phyloP scores from a whole-genome alignment of 2,797 vertebrate species.

The Borostomias antarcticus region DNA sequence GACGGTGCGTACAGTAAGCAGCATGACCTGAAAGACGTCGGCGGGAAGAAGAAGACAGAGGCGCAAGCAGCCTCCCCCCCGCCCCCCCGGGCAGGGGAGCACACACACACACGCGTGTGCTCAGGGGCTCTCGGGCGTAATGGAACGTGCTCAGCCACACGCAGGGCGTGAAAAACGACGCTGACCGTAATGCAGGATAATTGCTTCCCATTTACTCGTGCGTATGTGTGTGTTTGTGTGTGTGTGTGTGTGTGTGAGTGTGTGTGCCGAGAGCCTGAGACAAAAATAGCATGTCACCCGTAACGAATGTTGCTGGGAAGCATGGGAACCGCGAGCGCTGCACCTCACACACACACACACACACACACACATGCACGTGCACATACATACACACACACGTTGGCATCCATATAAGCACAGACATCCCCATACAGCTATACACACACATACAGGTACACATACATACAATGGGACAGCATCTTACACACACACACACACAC shows the following conservation, averaged over 20 bases:
- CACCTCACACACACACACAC: constrained; percentile 36
- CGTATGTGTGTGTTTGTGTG: too few relatives aligned
- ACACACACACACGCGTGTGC: constrained; percentile 14
- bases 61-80: constrained; percentile 55
- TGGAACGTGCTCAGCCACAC: constrained; percentile 72
- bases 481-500: neutral
- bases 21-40: constrained; percentile 64
- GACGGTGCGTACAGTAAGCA: constrained; percentile 59
- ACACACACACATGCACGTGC: constrained; percentile 9
- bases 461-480: constrained; percentile 12
- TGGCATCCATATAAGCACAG: neutral
- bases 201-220: constrained; percentile 82
- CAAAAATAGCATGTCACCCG: constrained; percentile 80
- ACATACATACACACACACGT: constrained; percentile 33
- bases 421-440: neutral
- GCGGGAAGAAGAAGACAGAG: constrained; percentile 53
- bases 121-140: constrained; percentile 64
- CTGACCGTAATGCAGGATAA: constrained; percentile 80
- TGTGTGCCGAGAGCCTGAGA: constrained; percentile 66
- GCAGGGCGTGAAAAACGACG: constrained; percentile 77
- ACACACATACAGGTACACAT: neutral
- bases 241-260: too few relatives aligned
- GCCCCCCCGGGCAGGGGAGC: constrained; percentile 50
- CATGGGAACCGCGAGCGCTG: constrained; percentile 68
- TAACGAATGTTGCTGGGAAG: constrained; percentile 68